Base-by-base conservation (phyloP, 2,888 invertebrate genomes). In the Watsonalla binaria region DNA sequence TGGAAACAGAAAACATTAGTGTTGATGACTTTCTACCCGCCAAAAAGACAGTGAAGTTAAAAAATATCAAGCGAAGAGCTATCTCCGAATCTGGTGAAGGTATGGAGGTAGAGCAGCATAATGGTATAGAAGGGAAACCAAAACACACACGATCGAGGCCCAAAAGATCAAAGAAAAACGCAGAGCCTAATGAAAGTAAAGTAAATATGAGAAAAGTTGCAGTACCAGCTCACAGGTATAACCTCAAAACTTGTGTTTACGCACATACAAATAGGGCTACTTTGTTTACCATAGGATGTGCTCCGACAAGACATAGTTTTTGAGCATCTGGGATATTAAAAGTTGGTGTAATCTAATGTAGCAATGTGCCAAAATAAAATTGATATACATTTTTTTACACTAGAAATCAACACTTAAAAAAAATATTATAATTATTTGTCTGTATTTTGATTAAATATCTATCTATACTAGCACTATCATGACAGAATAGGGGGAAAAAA, bases 171-270 rank as follows among this genome's bases (percentile, higher is more conserved):
- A 92, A 89, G 62, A 89, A 80, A 54, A 77, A 65, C 54, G 58
- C 66, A 6, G 91, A 91, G 58, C 84, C 86, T 46, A 87, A 92
- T 49, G 94, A 94, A 76, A 86, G 80, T 57, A 92, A 92, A 78
- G 90, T 90, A 46, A 92, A 93, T 64, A 90, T 94, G 78, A 90
- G 95, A 61, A 95, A 95, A 90, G 90, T 99, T 45, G 87, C 96
- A 6, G 97, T 99, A n/a, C 99, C 99, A 11, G 92, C 96, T 6
- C 97, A 99, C 80, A 94, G 92, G 93, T 92, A 72, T 78, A 67
- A 84, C 80, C 77, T 79, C 61, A 65, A 74, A 68, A 48, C 39
- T 45, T 6, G 11, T 50, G 46, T 42, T 6, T 8, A 33, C 14
- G 15, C 5, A 5, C 14, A 5, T 51, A 47, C 4, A 24, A 24